phyloP scores from a whole-genome alignment of 2,888 invertebrate species.

The Drosophila pseudotalamancana region DNA sequence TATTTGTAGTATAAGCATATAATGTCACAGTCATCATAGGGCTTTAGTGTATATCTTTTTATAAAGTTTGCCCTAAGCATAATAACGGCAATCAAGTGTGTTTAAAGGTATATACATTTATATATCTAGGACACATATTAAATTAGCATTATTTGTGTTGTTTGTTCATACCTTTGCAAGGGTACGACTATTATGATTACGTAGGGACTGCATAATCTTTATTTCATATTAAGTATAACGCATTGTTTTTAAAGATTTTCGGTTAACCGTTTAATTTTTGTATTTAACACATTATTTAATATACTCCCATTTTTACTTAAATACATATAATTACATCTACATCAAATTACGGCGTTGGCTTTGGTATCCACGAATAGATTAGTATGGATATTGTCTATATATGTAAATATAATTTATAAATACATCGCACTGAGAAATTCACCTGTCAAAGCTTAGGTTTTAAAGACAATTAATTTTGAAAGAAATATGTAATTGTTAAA shows the following conservation, averaged over 20 bases:
- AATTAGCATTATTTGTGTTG: background rate
- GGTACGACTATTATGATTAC: conserved; percentile 7
- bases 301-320: conserved; percentile 16
- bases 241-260: conserved; percentile 4
- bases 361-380: background rate
- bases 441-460: background rate
- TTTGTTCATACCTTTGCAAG: conserved; percentile 4
- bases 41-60: background rate
- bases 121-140: conserved; percentile 1
- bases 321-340: background rate
- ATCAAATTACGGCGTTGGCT: background rate
- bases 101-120: background rate
- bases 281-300: conserved; percentile 10
- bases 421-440: background rate
- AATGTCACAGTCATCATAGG: conserved; percentile 6
- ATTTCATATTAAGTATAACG: background rate
- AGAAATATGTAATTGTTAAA: conserved; percentile 5
- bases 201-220: background rate
- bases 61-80: background rate
- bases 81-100: background rate
- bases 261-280: background rate
- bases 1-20: conserved; percentile 17
- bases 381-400: background rate
- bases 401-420: conserved; percentile 8
- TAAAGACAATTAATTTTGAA: background rate